A percentile compares a stretch with the other conserved stretches of the same genome.
phyloP scores from a whole-genome alignment of 2,888 invertebrate genomes.

The Amblyjoppa proteus region DNA sequence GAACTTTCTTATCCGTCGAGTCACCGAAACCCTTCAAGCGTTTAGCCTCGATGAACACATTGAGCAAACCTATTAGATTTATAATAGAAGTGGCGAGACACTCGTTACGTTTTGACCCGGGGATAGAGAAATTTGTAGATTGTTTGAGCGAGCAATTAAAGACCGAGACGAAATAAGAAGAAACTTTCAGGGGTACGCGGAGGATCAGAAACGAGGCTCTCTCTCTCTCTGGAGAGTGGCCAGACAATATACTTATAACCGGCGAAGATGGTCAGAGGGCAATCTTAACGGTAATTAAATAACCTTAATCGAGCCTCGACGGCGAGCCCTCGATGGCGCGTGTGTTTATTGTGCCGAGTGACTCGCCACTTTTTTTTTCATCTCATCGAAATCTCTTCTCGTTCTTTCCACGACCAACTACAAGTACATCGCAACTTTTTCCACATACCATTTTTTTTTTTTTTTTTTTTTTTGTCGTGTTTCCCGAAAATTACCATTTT shows the following conservation, averaged over 20 bases:
- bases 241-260: conserved; percentile 32
- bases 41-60: conserved; percentile 16
- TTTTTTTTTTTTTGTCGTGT: background rate
- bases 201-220: conserved; percentile 28
- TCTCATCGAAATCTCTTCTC: conserved; percentile 25
- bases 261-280: conserved; percentile 51
- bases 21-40: background rate
- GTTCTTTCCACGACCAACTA: conserved; percentile 49
- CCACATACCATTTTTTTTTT: background rate
- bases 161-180: conserved; percentile 9
- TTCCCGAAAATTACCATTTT: background rate
- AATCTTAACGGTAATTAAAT: conserved; percentile 65
- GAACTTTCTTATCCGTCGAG: conserved; percentile 12
- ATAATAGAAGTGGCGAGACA: conserved; percentile 18
- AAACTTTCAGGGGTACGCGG: background rate
- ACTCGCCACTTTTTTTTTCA: conserved; percentile 41
- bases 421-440: background rate
- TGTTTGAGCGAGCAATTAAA: conserved; percentile 53
- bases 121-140: conserved; percentile 15
- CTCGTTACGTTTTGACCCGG: conserved; percentile 38
- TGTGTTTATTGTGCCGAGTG: conserved; percentile 55
- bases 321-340: conserved; percentile 46
- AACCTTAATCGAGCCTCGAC: conserved; percentile 60
- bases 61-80: background rate
- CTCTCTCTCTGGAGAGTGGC: conserved; percentile 38